These are phyloP conservation scores for Argopecten irradians DNA, from an alignment of 1,140 invertebrate species.

Conservation along the genomic window DNA sequence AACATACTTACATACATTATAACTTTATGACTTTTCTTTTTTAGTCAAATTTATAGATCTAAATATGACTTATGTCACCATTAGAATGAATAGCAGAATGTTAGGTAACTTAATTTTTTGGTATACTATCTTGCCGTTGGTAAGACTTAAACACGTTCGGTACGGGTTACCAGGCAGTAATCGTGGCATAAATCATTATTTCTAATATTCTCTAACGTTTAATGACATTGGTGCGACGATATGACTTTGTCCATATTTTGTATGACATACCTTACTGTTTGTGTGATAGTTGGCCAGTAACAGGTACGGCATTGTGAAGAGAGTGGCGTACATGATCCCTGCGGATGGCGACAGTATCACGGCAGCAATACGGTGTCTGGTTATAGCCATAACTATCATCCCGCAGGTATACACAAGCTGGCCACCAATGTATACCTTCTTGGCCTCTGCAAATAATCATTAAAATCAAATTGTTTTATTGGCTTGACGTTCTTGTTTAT, in stretches of 20 bases:
- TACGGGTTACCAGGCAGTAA: not conserved
- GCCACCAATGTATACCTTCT: slow-evolving; percentile 92
- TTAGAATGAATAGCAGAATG: too few relatives aligned
- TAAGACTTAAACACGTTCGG: not conserved
- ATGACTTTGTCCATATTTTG: not conserved
- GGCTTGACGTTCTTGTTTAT: not conserved
- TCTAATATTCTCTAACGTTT: not conserved
- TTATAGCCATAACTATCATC: slow-evolving; percentile 91
- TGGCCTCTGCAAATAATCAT: slow-evolving; percentile 82
- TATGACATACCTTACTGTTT: slow-evolving; percentile 84
- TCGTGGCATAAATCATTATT: not conserved
- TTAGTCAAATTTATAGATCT: too few relatives aligned
- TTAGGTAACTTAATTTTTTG: too few relatives aligned
- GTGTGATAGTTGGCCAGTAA: slow-evolving; percentile 95
- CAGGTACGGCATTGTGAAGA: slow-evolving; percentile 98
- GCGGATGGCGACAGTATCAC: slow-evolving; percentile 71
- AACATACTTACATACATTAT: too few relatives aligned
- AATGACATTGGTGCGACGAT: not conserved
- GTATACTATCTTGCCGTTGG: not conserved
- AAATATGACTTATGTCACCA: too few relatives aligned
- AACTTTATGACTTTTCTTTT: too few relatives aligned
- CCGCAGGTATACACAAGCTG: slow-evolving; percentile 91
- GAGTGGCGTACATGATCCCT: slow-evolving; percentile 97
- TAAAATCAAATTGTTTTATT: not conserved
- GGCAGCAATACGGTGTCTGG: slow-evolving; percentile 81